phyloP scores from a whole-genome alignment of 2,888 invertebrate species.

The Latrodectus hesperus region DNA sequence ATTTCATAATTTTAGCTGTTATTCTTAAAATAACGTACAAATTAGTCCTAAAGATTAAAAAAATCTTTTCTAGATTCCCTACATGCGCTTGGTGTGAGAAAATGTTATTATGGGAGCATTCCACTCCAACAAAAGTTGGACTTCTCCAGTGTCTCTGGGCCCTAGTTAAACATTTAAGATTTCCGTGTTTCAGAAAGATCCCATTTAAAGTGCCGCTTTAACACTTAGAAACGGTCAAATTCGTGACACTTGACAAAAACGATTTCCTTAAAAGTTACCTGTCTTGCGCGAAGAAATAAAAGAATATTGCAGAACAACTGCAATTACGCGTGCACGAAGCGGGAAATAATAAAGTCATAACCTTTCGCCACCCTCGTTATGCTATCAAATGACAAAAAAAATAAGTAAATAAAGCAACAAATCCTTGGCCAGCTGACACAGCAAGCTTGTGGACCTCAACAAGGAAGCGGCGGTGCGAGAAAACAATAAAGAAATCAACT shows the following conservation, averaged over 20 bases:
- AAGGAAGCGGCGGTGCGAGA: background rate
- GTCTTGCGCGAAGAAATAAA: background rate
- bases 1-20: too few relatives aligned
- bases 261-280: background rate
- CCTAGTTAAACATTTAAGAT: too few relatives aligned
- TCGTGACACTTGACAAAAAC: conserved; percentile 1
- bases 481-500: background rate
- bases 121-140: too few relatives aligned
- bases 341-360: background rate
- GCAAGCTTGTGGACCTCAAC: conserved; percentile 1
- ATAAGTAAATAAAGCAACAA: background rate
- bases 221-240: background rate
- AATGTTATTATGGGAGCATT: too few relatives aligned
- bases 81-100: too few relatives aligned
- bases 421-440: conserved; percentile 4
- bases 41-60: too few relatives aligned
- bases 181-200: too few relatives aligned
- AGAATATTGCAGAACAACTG: background rate
- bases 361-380: conserved; percentile 1
- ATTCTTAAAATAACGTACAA: too few relatives aligned
- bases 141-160: too few relatives aligned
- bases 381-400: background rate
- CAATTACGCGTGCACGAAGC: conserved; percentile 2
- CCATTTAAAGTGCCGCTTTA: too few relatives aligned
- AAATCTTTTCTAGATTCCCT: too few relatives aligned